phyloP scores from a whole-genome alignment of 1,140 invertebrate species.

The Drosophila burlai region DNA sequence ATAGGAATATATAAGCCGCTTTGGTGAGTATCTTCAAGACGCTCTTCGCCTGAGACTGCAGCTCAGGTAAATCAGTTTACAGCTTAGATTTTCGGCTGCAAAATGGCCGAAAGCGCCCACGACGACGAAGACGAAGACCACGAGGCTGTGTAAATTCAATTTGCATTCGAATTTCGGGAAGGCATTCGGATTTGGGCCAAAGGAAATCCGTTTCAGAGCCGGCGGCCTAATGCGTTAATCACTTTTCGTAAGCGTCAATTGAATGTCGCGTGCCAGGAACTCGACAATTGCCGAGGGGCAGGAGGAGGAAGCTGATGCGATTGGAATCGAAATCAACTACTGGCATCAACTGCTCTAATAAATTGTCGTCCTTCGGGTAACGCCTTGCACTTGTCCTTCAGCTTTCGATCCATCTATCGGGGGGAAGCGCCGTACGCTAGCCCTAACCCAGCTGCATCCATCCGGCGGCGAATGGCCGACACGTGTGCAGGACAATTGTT shows the following conservation, averaged over 20 bases:
- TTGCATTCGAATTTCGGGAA: conserved; percentile 49
- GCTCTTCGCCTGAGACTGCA: not conserved
- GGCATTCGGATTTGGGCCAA: conserved; percentile 27
- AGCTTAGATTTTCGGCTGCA: conserved; percentile 23
- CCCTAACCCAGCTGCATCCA: conserved; percentile 44
- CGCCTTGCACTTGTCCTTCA: conserved; percentile 74
- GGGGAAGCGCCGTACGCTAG: not conserved
- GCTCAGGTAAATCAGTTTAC: conserved; percentile 47
- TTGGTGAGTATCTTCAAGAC: conserved; percentile 42
- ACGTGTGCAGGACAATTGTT: conserved; percentile 81
- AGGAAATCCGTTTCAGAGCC: conserved; percentile 20
- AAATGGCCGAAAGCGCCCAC: conserved; percentile 60
- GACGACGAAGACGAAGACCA: too few relatives aligned
- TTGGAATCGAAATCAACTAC: conserved; percentile 56
- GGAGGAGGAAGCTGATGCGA: conserved; percentile 28
- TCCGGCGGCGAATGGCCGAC: conserved; percentile 67
- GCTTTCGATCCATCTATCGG: conserved; percentile 26
- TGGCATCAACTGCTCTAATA: conserved; percentile 75
- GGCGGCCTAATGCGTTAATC: conserved; percentile 73
- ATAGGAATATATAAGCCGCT: conserved; percentile 72
- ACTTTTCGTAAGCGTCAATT: conserved; percentile 80
- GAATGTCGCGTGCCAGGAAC: conserved; percentile 78
- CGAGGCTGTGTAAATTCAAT: conserved; percentile 59
- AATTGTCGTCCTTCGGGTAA: conserved; percentile 62
- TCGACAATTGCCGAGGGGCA: conserved; percentile 49